Evolutionary conservation across 2,888 invertebrate genomes (phyloP).

Genomic region (Eutolmus rufibarbis): DNA sequence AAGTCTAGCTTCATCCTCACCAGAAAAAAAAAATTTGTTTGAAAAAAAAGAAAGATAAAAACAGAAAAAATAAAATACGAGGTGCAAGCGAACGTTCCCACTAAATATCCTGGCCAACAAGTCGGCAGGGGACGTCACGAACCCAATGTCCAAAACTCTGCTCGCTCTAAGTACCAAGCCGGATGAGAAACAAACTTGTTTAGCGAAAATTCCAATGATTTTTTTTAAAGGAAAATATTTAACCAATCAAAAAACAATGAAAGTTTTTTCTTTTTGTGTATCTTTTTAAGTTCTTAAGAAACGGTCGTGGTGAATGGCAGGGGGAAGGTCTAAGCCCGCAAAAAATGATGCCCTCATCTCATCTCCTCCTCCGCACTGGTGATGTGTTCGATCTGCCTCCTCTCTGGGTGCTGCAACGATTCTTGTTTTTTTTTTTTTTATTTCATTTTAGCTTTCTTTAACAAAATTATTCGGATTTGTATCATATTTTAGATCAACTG

Average conservation of each 20-base stretch:
- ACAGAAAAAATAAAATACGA: conserved; percentile 3
- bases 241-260: conserved; percentile 23
- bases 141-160: not conserved
- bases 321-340: conserved; percentile 8
- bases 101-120: not conserved
- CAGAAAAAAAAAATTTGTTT: not conserved
- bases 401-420: conserved; percentile 7
- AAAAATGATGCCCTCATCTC: conserved; percentile 9
- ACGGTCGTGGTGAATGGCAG: conserved; percentile 20
- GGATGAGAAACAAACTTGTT: not conserved
- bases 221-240: not conserved
- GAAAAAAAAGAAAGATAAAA: conserved; percentile 18
- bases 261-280: conserved; percentile 39
- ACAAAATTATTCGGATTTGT: not conserved
- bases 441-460: conserved; percentile 13
- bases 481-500: conserved; percentile 27
- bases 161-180: not conserved
- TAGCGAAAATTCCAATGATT: not conserved
- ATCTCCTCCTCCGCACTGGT: not conserved
- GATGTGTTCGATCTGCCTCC: conserved; percentile 20
- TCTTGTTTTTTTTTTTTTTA: conserved; percentile 23
- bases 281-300: conserved; percentile 40
- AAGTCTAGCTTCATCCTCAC: conserved; percentile 22
- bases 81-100: conserved; percentile 8
- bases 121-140: not conserved